Evolutionary conservation across 2,113 vertebrate genomes (phyloP).

Genomic region (Todiramphus saurophagus): DNA sequence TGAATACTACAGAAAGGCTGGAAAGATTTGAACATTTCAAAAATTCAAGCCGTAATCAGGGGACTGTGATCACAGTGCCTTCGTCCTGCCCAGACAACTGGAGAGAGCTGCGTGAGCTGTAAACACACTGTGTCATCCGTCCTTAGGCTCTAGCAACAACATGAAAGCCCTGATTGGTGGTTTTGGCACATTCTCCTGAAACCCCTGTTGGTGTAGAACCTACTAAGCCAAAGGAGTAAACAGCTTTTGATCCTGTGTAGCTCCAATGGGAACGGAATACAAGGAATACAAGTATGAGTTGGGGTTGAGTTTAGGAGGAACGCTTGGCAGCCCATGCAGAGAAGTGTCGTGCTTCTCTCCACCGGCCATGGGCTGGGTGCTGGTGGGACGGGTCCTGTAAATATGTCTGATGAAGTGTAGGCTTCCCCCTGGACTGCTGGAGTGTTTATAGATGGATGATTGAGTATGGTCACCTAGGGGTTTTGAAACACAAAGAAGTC

Average conservation of each 20-base stretch:
- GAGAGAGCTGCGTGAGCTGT: neutral
- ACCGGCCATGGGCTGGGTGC: neutral
- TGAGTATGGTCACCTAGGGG: neutral
- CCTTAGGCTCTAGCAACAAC: slow-evolving; percentile 38
- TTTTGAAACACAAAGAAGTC: neutral
- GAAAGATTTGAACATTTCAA: neutral
- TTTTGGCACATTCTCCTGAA: slow-evolving; percentile 46
- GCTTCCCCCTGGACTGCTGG: neutral
- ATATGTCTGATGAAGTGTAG: neutral
- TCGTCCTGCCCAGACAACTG: neutral
- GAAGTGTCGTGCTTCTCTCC: neutral
- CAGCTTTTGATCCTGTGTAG: slow-evolving; percentile 26
- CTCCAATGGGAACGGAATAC: neutral
- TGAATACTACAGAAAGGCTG: neutral
- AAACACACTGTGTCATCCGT: slow-evolving; percentile 58
- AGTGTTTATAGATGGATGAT: neutral
- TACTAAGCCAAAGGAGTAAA: slow-evolving; percentile 4
- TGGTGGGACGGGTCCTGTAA: neutral
- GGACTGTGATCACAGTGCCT: neutral
- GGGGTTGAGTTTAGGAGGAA: neutral
- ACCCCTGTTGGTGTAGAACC: neutral
- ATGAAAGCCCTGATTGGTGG: neutral
- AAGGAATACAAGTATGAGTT: neutral
- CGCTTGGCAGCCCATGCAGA: neutral
- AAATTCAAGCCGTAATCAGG: neutral